phyloP scores from a whole-genome alignment of 2,113 vertebrate species.

The Microcebus griseorufus region DNA sequence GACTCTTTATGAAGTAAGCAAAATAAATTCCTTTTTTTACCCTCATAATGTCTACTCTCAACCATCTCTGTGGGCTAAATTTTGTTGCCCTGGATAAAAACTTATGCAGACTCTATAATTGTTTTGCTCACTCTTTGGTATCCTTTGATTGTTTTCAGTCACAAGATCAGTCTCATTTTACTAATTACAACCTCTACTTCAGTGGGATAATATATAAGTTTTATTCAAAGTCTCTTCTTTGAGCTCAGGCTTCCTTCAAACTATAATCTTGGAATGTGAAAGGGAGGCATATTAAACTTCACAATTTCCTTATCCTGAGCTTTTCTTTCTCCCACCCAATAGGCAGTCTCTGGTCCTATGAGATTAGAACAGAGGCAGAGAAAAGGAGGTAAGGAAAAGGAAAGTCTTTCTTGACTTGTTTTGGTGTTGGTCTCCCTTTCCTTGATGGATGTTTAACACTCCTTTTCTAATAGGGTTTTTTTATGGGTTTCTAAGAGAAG shows the following conservation, averaged over 20 bases:
- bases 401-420: not conserved
- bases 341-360: not conserved
- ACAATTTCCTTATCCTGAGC: not conserved
- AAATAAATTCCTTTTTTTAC: not conserved
- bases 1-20: not conserved
- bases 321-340: not conserved
- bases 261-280: not conserved
- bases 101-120: not conserved
- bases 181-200: not conserved
- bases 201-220: not conserved
- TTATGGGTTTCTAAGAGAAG: not conserved
- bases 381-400: not conserved
- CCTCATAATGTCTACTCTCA: not conserved
- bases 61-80: not conserved
- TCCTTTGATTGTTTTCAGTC: constrained; percentile 8
- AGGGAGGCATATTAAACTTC: not conserved
- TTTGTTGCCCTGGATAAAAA: not conserved
- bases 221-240: not conserved
- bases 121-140: not conserved
- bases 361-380: not conserved
- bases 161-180: not conserved
- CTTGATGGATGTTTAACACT: not conserved
- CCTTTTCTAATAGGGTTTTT: not conserved
- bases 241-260: not conserved
- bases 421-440: not conserved